Evolutionary conservation across 2,797 vertebrate species (phyloP).

Genomic region (Jordanella pulchra): DNA sequence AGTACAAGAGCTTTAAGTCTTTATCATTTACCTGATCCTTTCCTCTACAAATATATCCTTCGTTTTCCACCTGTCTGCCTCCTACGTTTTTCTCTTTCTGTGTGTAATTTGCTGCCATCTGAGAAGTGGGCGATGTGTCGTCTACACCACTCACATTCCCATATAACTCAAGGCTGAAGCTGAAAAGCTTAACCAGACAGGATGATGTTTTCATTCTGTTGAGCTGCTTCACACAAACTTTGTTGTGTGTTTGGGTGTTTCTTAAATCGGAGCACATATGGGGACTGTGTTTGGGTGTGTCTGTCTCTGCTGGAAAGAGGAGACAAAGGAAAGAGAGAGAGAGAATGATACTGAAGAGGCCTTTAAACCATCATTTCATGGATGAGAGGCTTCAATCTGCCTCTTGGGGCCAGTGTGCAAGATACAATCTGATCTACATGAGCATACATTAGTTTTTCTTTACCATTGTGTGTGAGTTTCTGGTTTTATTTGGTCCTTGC

Average conservation of each 20-base stretch:
- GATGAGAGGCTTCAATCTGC: constrained; percentile 54
- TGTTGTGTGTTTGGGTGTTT: constrained; percentile 27
- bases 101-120: constrained; percentile 53
- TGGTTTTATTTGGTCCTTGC: neutral
- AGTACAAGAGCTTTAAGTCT: constrained; percentile 12
- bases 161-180: constrained; percentile 49
- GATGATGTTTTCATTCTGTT: constrained; percentile 37
- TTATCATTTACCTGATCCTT: constrained; percentile 4
- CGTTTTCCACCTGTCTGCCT: constrained; percentile 12
- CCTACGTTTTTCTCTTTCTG: constrained; percentile 4
- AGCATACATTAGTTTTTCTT: neutral
- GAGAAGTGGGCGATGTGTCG: constrained; percentile 58
- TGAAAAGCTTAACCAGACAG: constrained; percentile 36
- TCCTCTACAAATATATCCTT: neutral
- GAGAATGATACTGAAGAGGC: constrained; percentile 47
- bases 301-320: neutral
- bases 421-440: neutral
- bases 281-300: constrained; percentile 5
- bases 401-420: constrained; percentile 35
- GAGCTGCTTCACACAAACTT: constrained; percentile 26
- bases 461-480: neutral
- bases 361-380: constrained; percentile 57
- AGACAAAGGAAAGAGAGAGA: neutral
- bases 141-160: constrained; percentile 39
- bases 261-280: constrained; percentile 3